Conservation (phyloP, 2,888 invertebrate species). For the Sarcophaga variegata region DNA sequence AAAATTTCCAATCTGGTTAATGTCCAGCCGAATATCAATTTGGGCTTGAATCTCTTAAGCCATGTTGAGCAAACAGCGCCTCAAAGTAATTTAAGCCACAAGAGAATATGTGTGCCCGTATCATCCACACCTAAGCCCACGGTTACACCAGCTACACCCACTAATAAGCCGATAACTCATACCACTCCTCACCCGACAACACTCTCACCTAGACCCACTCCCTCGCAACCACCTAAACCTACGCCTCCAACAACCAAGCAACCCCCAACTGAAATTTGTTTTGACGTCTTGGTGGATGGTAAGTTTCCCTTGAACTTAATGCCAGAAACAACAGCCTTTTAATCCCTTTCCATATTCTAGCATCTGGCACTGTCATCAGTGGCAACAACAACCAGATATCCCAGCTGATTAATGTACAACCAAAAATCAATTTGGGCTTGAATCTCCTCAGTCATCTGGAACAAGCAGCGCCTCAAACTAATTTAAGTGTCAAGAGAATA, state of each 20-base stretch:
- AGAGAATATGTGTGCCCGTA: slow-evolving; percentile 35
- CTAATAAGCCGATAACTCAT: not conserved
- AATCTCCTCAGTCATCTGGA: slow-evolving; percentile 26
- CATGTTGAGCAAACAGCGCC: not conserved
- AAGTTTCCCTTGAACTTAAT: not conserved
- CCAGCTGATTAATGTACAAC: slow-evolving; percentile 5
- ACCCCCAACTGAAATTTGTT: slow-evolving; percentile 35
- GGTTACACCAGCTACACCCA: not conserved
- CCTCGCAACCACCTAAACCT: not conserved
- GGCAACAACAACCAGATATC: slow-evolving; percentile 13
- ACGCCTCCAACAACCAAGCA: not conserved
- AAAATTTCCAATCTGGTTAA: slow-evolving; percentile 5
- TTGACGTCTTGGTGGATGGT: slow-evolving; percentile 39
- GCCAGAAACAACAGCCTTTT: not conserved
- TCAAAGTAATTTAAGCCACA: not conserved
- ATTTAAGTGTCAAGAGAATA: slow-evolving; percentile 2
- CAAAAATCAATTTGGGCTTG: slow-evolving; percentile 15
- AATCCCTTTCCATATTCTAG: not conserved
- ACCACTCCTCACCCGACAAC: not conserved
- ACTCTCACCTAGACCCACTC: not conserved
- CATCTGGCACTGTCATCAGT: not conserved
- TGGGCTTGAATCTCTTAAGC: slow-evolving; percentile 28
- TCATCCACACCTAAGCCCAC: not conserved
- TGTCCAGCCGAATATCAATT: slow-evolving; percentile 7
- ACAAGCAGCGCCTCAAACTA: not conserved